Evolutionary conservation across 2,888 invertebrate species (phyloP).

Genomic region (Cataglyphis albicans): DNA sequence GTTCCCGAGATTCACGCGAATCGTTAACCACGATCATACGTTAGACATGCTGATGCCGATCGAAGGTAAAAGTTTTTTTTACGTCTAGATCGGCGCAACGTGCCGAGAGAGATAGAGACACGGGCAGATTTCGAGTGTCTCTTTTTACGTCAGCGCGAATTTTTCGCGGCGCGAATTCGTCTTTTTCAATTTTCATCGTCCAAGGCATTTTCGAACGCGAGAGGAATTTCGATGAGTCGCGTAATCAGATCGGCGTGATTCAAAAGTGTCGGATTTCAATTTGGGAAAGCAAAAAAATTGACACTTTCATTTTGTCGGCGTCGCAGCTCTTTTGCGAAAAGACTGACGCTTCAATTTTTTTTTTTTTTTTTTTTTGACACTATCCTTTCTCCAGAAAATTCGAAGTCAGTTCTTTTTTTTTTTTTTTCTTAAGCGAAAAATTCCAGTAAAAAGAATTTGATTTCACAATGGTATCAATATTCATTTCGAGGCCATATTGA

Average conservation of each 20-base stretch:
- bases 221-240: constrained; percentile 64
- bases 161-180: neutral
- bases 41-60: constrained; percentile 71
- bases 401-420: neutral
- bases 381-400: neutral
- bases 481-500: neutral
- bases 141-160: constrained; percentile 35
- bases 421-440: neutral
- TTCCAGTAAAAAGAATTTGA: neutral
- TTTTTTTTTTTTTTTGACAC: neutral
- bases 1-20: constrained; percentile 14
- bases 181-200: neutral
- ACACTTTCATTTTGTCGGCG: constrained; percentile 1
- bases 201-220: neutral
- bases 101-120: constrained; percentile 37
- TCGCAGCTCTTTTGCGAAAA: neutral
- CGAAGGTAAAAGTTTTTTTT: constrained; percentile 78
- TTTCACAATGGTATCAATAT: neutral
- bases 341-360: constrained; percentile 1
- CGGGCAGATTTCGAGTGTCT: constrained; percentile 55
- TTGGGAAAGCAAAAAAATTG: constrained; percentile 5
- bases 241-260: constrained; percentile 44
- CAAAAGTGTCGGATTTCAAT: constrained; percentile 21
- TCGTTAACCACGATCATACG: constrained; percentile 58
- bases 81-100: constrained; percentile 45